A percentile compares a stretch with the other conserved stretches of the same genome.
These are phyloP conservation scores for Whitmania pigra DNA, from an alignment of 1,140 invertebrate genomes.

Conservation along the genomic window DNA sequence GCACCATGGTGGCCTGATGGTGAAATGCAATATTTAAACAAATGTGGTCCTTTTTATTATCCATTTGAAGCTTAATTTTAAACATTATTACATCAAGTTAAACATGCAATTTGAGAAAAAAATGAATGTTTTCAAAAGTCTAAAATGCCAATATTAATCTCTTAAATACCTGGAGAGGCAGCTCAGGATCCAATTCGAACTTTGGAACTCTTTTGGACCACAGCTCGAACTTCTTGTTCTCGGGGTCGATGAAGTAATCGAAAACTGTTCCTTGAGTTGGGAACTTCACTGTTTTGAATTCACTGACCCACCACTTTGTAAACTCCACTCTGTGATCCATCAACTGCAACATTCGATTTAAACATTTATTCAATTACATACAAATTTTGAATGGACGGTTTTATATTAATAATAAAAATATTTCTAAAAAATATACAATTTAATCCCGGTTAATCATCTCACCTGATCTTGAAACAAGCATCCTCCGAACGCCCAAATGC, in stretches of 20 bases:
- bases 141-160: not conserved
- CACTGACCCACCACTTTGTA: conserved; percentile 91
- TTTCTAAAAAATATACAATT: no score
- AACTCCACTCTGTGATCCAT: conserved; percentile 81
- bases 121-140: not conserved
- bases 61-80: no score
- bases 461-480: conserved; percentile 85
- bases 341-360: conserved; percentile 39
- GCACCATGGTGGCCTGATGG: conserved; percentile 67
- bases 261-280: conserved; percentile 68
- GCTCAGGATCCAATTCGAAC: conserved; percentile 79
- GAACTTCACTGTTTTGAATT: conserved; percentile 89
- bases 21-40: conserved; percentile 3
- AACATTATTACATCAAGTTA: no score
- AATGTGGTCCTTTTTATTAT: no score
- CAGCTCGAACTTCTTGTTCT: conserved; percentile 72
- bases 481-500: conserved; percentile 90
- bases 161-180: conserved; percentile 64
- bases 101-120: no score
- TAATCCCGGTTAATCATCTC: conserved; percentile 30
- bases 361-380: conserved; percentile 8
- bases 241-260: conserved; percentile 81
- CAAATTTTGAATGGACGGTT: not conserved
- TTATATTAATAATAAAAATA: not conserved
- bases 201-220: conserved; percentile 77